Evolutionary conservation across 92 coral and sea anemone species (phyloP), one percentile per base, ranked within the genome.

Genomic region (Porites evermanni): DNA sequence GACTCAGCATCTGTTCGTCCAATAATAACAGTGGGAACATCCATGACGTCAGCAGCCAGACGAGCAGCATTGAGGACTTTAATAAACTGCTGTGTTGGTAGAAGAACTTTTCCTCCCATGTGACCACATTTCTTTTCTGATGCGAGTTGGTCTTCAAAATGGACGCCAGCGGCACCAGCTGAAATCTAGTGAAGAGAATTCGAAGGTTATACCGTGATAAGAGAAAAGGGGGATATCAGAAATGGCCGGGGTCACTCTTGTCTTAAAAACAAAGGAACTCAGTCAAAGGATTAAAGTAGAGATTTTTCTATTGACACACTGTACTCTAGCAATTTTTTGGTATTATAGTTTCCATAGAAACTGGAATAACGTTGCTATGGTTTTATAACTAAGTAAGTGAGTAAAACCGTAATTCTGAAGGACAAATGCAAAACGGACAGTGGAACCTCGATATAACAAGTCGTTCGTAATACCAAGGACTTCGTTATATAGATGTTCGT

Each of bases 41-140:
- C 96, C 95, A 93, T 84, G 80, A 80, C 82, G 84, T 96, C 99
- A 56, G 99, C 77, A 51, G 99, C 99, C 51, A 96, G 91, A 18
- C 99, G 94, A 53, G 95, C 99, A n/a, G 99, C 99, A 84, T 96
- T 96, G 7, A 96, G 93, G 56, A 90, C 91, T 53, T 95, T 93
- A 74, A 96, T 93, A 79, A 96, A 96, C 92, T 96, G 99, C 82
- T 89, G 95, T 58, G 99, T 96, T 47, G 99, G 98, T 2, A 96
- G 96, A 70, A 96, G 93, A 24, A 96, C 99, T 52, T 96, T 96
- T 69, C 99, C 99, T 20, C 99, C 99, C 98, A 96, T 93, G 91
- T 96, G 99, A 51, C 99, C 99, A 84, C 99, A 96, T 78, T 96
- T 96, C 94, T 96, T 96, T 88, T 96, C 99, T 79, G 99, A 96